Conservation (phyloP, 2,113 vertebrate genomes). For the Cromileptes altivelis region DNA sequence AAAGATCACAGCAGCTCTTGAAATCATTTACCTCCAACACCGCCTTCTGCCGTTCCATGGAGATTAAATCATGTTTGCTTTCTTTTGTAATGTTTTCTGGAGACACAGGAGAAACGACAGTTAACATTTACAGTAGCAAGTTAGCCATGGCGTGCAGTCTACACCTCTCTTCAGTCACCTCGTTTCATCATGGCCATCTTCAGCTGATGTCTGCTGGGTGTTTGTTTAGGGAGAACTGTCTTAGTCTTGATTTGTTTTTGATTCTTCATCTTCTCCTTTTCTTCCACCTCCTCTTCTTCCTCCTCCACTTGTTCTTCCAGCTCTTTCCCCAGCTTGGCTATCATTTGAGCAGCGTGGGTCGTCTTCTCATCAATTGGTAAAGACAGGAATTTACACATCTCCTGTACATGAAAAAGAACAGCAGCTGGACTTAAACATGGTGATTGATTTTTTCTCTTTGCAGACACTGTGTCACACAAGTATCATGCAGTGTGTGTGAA, state of each 20-base stretch:
- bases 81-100: conserved; percentile 87
- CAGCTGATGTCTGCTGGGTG: conserved; percentile 62
- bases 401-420: conserved; percentile 77
- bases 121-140: neutral
- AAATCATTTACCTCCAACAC: conserved; percentile 88
- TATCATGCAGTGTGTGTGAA: neutral
- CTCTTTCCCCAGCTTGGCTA: conserved; percentile 73
- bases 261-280: conserved; percentile 26
- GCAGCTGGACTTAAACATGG: conserved; percentile 17
- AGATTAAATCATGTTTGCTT: conserved; percentile 82
- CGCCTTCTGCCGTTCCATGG: conserved; percentile 88
- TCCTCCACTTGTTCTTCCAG: conserved; percentile 78
- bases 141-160: neutral
- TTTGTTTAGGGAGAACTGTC: conserved; percentile 48
- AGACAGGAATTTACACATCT: conserved; percentile 80
- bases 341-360: conserved; percentile 73
- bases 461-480: neutral
- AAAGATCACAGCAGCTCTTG: neutral
- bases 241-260: conserved; percentile 44
- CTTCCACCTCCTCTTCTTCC: conserved; percentile 61
- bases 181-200: conserved; percentile 84
- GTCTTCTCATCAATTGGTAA: conserved; percentile 87
- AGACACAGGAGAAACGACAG: conserved; percentile 2
- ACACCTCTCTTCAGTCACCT: conserved; percentile 56
- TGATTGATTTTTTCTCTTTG: neutral